Evolutionary conservation across 2,888 invertebrate species (phyloP).

Genomic region (Epicampocera succincta): DNA sequence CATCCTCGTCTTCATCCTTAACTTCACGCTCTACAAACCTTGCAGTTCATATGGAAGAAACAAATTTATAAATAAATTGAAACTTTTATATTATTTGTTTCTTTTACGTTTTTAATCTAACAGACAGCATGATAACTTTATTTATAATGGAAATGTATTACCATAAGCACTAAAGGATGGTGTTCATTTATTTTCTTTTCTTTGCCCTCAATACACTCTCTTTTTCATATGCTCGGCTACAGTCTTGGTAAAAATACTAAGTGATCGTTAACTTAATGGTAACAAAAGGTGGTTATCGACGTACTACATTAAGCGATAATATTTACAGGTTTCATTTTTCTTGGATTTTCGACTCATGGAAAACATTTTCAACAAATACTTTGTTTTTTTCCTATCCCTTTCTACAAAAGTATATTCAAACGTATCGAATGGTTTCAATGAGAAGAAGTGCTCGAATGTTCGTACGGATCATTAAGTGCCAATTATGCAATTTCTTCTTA

Average conservation of each 20-base stretch:
- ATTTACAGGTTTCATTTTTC: too few species aligned
- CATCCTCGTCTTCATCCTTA: constrained; percentile 19
- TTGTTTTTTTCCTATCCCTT: too few species aligned
- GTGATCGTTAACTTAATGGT: too few species aligned
- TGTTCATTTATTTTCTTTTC: constrained; percentile 4
- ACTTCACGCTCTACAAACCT: not conserved
- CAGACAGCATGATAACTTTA: constrained; percentile 56
- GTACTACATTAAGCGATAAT: too few species aligned
- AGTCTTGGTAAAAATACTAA: not conserved
- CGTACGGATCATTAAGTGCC: too few species aligned
- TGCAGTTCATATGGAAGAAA: not conserved
- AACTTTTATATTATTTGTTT: constrained; percentile 43
- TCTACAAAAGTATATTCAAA: too few species aligned
- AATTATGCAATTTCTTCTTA: too few species aligned
- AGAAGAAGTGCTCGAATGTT: too few species aligned
- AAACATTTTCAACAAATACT: too few species aligned
- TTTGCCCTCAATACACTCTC: not conserved
- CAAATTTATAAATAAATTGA: constrained; percentile 19
- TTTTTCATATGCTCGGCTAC: not conserved
- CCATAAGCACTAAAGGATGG: constrained; percentile 19
- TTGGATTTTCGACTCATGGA: too few species aligned
- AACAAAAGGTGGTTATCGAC: too few species aligned
- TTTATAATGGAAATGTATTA: constrained; percentile 51
- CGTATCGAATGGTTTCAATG: too few species aligned
- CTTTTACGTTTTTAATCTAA: constrained; percentile 45